phyloP scores from a whole-genome alignment of 1,140 invertebrate species.

The Orchesella cincta region DNA sequence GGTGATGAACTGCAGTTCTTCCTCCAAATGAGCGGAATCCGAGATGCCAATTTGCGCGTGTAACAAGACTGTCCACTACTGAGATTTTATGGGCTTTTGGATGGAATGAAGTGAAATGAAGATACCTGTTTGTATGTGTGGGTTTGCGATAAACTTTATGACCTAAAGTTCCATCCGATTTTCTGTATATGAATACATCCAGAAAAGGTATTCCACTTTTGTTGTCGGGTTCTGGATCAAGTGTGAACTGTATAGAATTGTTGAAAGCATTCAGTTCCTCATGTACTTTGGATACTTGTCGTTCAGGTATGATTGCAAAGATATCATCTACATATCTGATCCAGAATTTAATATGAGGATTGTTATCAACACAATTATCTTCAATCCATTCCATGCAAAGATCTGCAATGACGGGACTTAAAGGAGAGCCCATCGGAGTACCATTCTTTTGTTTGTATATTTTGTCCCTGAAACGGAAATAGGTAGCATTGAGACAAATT shows the following conservation, averaged over 20 bases:
- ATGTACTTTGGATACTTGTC: too few relatives aligned
- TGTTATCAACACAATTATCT: not conserved
- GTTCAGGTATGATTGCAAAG: too few relatives aligned
- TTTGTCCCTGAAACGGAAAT: slow-evolving; percentile 34
- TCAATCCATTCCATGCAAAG: slow-evolving; percentile 37
- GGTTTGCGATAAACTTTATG: slow-evolving; percentile 32
- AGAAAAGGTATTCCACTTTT: slow-evolving; percentile 41
- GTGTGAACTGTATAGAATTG: slow-evolving; percentile 28
- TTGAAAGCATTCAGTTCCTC: slow-evolving; percentile 7
- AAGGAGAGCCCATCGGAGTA: slow-evolving; percentile 43
- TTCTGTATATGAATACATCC: slow-evolving; percentile 36
- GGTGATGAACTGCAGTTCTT: too few relatives aligned
- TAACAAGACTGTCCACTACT: slow-evolving; percentile 27
- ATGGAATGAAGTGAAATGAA: slow-evolving; percentile 31
- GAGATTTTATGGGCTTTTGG: slow-evolving; percentile 20
- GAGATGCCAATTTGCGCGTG: too few relatives aligned
- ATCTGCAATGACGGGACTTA: slow-evolving; percentile 36
- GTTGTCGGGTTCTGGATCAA: slow-evolving; percentile 31
- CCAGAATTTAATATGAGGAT: not conserved
- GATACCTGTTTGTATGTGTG: slow-evolving; percentile 32
- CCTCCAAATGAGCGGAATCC: too few relatives aligned
- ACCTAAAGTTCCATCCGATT: slow-evolving; percentile 24
- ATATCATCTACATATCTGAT: too few relatives aligned
- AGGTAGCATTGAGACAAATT: slow-evolving; percentile 36
- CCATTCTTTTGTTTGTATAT: slow-evolving; percentile 43